phyloP scores from a whole-genome alignment of 2,113 vertebrate genomes.

The Potamarius usumacintae region DNA sequence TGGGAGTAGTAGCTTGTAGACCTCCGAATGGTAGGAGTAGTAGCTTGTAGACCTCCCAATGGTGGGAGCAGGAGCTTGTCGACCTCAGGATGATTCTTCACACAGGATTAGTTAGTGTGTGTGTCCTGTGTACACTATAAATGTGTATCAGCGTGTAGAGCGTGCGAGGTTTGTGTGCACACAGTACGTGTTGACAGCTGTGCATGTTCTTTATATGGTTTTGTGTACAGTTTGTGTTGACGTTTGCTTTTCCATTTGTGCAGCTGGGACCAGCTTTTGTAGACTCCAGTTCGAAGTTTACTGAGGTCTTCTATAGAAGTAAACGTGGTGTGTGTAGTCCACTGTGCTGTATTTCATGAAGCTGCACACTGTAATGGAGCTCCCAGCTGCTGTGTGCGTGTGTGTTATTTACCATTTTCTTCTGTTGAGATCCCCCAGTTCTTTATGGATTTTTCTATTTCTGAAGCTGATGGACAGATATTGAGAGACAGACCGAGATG shows the following conservation, averaged over 20 bases:
- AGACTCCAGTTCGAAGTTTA: background rate
- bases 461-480: slow-evolving; percentile 40
- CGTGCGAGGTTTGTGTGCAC: background rate
- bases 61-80: background rate
- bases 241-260: background rate
- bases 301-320: background rate
- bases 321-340: background rate
- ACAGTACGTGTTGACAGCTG: background rate
- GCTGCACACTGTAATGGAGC: slow-evolving; percentile 2
- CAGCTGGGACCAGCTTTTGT: background rate
- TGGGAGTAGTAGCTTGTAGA: background rate
- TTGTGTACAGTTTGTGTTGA: slow-evolving; percentile 14
- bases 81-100: background rate
- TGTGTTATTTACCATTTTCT: slow-evolving; percentile 33
- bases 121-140: background rate
- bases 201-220: background rate
- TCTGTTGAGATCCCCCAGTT: background rate
- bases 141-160: background rate
- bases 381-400: background rate
- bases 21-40: background rate
- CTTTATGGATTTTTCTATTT: slow-evolving; percentile 46
- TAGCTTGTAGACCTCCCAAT: background rate
- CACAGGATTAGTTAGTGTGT: no score
- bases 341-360: slow-evolving; percentile 22
- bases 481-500: slow-evolving; percentile 2